These are phyloP conservation scores for Centrocercus urophasianus DNA, from an alignment of 2,113 vertebrate species.

Conservation along the genomic window DNA sequence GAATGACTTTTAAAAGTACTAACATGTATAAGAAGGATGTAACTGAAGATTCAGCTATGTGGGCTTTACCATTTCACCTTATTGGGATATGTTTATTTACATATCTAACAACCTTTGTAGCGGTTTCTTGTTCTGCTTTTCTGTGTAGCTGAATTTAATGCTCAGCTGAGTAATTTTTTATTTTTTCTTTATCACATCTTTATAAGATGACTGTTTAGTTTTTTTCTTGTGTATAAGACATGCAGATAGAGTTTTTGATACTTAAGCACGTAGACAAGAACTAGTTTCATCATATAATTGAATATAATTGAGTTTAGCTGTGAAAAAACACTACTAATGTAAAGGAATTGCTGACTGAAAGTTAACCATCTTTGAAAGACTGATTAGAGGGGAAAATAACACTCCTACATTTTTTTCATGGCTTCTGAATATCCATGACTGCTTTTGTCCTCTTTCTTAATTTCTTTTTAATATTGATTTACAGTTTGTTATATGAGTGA, in stretches of 20 bases:
- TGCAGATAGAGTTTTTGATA: background rate
- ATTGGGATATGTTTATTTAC: background rate
- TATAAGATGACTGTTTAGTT: background rate
- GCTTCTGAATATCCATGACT: background rate
- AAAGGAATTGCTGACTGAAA: slow-evolving; percentile 1
- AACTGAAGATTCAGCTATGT: background rate
- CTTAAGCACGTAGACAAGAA: background rate
- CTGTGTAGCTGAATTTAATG: background rate
- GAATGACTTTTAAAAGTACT: background rate
- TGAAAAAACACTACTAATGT: background rate
- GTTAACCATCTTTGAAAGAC: background rate
- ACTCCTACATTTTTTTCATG: background rate
- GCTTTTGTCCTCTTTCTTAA: background rate
- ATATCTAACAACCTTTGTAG: background rate
- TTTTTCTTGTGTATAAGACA: background rate
- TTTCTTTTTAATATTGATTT: background rate
- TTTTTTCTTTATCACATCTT: background rate
- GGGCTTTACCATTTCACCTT: background rate
- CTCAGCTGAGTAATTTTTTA: background rate
- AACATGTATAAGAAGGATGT: fast-evolving
- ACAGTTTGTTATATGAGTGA: background rate
- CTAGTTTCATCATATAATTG: background rate
- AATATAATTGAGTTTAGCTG: background rate
- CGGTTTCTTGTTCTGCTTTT: background rate
- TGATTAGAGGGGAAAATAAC: background rate